These are phyloP conservation scores for Anniella stebbinsi DNA, from an alignment of 2,797 vertebrate genomes.

Conservation along the genomic window DNA sequence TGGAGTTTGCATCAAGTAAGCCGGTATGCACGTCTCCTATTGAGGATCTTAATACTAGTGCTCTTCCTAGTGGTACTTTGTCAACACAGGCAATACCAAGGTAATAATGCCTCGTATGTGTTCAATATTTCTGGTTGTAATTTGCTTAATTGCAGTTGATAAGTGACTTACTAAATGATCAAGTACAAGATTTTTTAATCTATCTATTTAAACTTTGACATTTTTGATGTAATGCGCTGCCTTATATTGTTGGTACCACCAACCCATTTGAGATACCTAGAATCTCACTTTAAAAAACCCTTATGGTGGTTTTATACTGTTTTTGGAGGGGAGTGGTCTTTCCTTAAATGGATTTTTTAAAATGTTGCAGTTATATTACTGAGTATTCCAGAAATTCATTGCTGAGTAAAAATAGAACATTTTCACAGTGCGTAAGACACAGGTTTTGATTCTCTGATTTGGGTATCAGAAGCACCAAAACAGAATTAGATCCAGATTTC, in stretches of 20 bases:
- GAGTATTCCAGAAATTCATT: not conserved
- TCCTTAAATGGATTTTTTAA: not conserved
- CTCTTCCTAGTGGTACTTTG: conserved; percentile 84
- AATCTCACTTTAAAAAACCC: not conserved
- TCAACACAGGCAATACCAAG: conserved; percentile 84
- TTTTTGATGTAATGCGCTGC: not conserved
- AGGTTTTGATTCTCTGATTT: not conserved
- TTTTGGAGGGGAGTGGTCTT: not conserved
- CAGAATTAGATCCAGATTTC: too few relatives aligned
- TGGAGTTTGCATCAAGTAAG: conserved; percentile 99
- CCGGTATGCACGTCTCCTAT: conserved; percentile 95
- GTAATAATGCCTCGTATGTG: conserved; percentile 65
- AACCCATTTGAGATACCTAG: not conserved
- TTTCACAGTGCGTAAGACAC: not conserved
- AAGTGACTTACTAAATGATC: not conserved
- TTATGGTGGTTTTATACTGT: not conserved
- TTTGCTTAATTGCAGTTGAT: not conserved
- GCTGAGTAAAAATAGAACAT: not conserved
- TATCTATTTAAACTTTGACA: not conserved
- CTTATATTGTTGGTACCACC: not conserved
- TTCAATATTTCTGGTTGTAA: not conserved
- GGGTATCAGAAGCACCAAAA: not conserved
- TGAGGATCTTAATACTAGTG: conserved; percentile 91
- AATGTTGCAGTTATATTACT: not conserved
- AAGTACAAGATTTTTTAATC: not conserved